A percentile compares a stretch with the other conserved stretches of the same genome.
Evolutionary conservation across 2,113 vertebrate species (phyloP).

Genomic region (Oryzias curvinotus): DNA sequence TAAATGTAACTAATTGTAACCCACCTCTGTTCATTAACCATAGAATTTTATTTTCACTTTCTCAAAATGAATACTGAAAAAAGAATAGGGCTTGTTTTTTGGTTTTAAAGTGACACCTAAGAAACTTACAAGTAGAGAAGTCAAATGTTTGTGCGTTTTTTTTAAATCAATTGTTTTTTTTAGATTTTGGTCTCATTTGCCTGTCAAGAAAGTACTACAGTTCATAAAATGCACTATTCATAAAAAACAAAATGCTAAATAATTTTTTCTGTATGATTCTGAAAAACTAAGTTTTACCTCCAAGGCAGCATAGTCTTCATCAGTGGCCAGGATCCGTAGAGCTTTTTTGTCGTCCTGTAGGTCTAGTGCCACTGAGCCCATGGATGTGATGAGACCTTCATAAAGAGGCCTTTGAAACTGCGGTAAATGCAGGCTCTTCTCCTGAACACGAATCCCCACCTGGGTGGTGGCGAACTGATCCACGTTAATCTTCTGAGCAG

Average conservation of each 20-base stretch:
- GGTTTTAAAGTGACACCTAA: too few relatives aligned
- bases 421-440: slow-evolving; percentile 64
- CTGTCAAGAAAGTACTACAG: too few relatives aligned
- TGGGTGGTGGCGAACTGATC: slow-evolving; percentile 69
- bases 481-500: slow-evolving; percentile 68
- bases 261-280: background rate
- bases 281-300: slow-evolving; percentile 50
- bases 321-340: slow-evolving; percentile 63
- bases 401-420: slow-evolving; percentile 69
- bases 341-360: slow-evolving; percentile 40
- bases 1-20: too few relatives aligned
- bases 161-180: too few relatives aligned
- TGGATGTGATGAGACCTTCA: slow-evolving; percentile 33
- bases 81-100: too few relatives aligned
- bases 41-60: too few relatives aligned
- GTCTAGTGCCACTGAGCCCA: slow-evolving; percentile 69
- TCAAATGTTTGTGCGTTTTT: too few relatives aligned
- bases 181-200: too few relatives aligned
- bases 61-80: too few relatives aligned
- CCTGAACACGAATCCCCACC: slow-evolving; percentile 71
- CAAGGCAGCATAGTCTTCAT: slow-evolving; percentile 53
- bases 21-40: too few relatives aligned
- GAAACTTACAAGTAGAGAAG: too few relatives aligned
- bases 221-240: background rate
- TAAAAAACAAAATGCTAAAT: background rate